Evolutionary conservation across 2,113 vertebrate genomes (phyloP).

Genomic region (Pygoscelis antarcticus): DNA sequence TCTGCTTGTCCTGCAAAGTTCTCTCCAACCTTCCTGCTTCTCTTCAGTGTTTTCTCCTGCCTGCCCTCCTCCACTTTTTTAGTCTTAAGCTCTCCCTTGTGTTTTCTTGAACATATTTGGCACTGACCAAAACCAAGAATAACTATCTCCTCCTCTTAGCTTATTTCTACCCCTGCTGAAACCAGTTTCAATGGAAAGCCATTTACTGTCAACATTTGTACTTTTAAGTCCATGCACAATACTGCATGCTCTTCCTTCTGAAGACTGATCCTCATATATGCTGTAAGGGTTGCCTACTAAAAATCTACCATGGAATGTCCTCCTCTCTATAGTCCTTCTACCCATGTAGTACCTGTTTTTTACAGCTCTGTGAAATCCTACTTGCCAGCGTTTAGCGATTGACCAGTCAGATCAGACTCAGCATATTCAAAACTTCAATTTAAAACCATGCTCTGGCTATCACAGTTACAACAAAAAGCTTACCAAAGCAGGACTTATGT

Average conservation of each 20-base stretch:
- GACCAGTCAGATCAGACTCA: not conserved
- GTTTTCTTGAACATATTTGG: not conserved
- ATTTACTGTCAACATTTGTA: not conserved
- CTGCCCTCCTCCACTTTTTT: not conserved
- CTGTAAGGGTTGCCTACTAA: not conserved
- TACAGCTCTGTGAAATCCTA: not conserved
- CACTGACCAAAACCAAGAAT: not conserved
- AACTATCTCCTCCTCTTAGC: not conserved
- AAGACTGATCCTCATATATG: not conserved
- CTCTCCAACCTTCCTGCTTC: not conserved
- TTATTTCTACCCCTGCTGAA: not conserved
- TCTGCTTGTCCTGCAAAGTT: not conserved
- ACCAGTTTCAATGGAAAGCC: not conserved
- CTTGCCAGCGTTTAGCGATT: not conserved
- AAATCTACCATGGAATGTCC: not conserved
- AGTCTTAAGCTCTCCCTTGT: not conserved
- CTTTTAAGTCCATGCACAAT: not conserved
- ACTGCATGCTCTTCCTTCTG: not conserved
- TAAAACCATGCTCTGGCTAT: not conserved
- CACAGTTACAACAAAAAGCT: not conserved
- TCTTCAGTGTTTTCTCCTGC: not conserved
- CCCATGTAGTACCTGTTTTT: not conserved
- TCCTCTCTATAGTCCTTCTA: not conserved
- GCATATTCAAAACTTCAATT: not conserved
- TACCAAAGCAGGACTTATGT: not conserved